These are phyloP conservation scores for Cuculus canorus DNA, from an alignment of 2,797 vertebrate species.

Conservation along the genomic window DNA sequence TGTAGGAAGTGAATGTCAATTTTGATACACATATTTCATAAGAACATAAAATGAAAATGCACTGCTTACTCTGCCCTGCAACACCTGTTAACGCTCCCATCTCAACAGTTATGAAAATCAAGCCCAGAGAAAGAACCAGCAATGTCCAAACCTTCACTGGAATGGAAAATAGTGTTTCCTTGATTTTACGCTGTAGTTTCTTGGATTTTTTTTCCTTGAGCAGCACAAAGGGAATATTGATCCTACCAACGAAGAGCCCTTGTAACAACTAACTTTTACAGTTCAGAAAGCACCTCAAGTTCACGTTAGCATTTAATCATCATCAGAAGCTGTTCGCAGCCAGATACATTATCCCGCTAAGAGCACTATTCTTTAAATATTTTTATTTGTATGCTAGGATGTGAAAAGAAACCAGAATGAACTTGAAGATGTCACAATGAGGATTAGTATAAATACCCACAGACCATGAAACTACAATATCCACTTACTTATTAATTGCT, in stretches of 20 bases:
- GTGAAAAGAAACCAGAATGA: not conserved
- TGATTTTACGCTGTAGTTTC: not conserved
- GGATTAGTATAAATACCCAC: not conserved
- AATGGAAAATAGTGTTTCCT: not conserved
- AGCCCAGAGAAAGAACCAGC: slow-evolving; percentile 3
- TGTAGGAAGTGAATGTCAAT: not conserved
- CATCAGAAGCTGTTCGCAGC: not conserved
- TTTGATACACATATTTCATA: not conserved
- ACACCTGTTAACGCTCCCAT: slow-evolving; percentile 1
- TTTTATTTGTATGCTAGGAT: not conserved
- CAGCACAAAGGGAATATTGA: not conserved
- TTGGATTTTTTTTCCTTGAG: not conserved
- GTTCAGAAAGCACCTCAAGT: not conserved
- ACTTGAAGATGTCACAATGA: not conserved
- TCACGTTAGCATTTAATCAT: not conserved
- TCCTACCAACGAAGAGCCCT: not conserved
- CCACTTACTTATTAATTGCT: not conserved
- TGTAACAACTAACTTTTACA: not conserved
- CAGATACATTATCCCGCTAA: not conserved
- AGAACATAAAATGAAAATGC: not conserved
- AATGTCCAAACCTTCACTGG: not conserved
- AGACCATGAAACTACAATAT: not conserved
- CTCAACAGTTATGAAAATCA: slow-evolving; percentile 5
- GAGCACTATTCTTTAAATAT: not conserved
- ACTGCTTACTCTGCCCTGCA: slow-evolving; percentile 26